Conservation (phyloP, 2,888 invertebrate species). For the Calameuta idolon region DNA sequence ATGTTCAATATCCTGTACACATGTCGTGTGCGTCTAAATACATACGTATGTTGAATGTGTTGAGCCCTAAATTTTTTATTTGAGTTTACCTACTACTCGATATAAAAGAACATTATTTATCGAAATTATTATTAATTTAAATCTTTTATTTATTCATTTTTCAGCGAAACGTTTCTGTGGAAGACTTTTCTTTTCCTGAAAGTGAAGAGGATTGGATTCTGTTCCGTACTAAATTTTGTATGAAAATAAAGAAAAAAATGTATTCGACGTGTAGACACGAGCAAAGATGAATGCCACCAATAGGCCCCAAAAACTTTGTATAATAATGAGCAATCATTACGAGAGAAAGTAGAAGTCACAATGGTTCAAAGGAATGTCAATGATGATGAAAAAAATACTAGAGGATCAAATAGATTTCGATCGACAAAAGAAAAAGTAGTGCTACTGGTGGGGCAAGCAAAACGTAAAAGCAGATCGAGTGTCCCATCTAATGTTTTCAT, state of each 20-base stretch:
- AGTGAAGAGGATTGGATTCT: background rate
- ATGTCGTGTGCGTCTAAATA: too few species aligned
- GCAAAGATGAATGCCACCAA: background rate
- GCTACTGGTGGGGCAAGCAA: background rate
- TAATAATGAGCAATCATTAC: too few species aligned
- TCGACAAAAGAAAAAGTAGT: background rate
- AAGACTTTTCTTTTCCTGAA: background rate
- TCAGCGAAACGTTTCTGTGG: background rate
- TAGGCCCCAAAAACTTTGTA: background rate
- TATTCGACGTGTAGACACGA: background rate
- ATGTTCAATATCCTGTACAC: too few species aligned
- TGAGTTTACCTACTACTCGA: background rate
- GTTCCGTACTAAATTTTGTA: background rate
- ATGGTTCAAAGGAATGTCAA: background rate
- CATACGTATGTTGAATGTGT: background rate
- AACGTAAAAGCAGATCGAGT: background rate
- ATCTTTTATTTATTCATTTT: background rate
- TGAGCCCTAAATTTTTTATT: background rate
- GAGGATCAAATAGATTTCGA: background rate
- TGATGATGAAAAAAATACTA: background rate
- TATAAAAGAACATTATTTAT: background rate
- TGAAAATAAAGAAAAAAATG: background rate
- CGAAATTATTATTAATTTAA: background rate
- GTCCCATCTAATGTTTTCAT: background rate
- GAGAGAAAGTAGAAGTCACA: background rate